Conservation (phyloP, 2,888 invertebrate genomes). For the Unio pictorum region DNA sequence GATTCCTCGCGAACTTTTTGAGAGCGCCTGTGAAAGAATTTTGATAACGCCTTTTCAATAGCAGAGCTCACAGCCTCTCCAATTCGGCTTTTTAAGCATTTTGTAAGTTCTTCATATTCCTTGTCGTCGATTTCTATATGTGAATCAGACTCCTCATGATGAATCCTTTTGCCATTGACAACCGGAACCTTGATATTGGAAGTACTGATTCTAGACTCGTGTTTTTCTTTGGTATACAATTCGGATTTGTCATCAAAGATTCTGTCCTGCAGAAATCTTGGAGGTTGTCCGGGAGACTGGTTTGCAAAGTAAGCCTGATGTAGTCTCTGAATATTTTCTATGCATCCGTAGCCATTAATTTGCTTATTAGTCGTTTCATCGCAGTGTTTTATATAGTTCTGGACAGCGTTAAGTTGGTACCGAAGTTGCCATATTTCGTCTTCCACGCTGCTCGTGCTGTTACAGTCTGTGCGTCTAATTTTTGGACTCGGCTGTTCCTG, state of each 20-base stretch:
- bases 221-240: not conserved
- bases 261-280: too few relatives aligned
- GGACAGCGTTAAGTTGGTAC: slow-evolving; percentile 91
- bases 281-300: slow-evolving; percentile 7
- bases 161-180: not conserved
- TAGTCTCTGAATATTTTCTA: slow-evolving; percentile 35
- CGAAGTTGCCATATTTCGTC: slow-evolving; percentile 89
- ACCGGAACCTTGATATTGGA: too few relatives aligned
- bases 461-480: slow-evolving; percentile 54
- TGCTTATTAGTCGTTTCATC: slow-evolving; percentile 34
- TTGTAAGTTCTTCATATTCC: slow-evolving; percentile 91
- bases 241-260: not conserved
- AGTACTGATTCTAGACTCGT: slow-evolving; percentile 1
- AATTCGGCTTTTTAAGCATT: slow-evolving; percentile 91
- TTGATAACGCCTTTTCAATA: slow-evolving; percentile 52
- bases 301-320: slow-evolving; percentile 37
- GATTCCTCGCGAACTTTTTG: slow-evolving; percentile 18
- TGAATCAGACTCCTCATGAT: too few relatives aligned
- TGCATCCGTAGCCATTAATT: slow-evolving; percentile 26
- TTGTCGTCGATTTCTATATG: slow-evolving; percentile 26
- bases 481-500: slow-evolving; percentile 74
- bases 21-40: slow-evolving; percentile 44
- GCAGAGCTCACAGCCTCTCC: slow-evolving; percentile 52
- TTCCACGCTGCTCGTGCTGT: slow-evolving; percentile 78
- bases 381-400: slow-evolving; percentile 90